Evolutionary conservation across 1,140 invertebrate genomes (phyloP), one percentile per base, ranked within the genome.

Genomic region (Cotesia typhae): DNA sequence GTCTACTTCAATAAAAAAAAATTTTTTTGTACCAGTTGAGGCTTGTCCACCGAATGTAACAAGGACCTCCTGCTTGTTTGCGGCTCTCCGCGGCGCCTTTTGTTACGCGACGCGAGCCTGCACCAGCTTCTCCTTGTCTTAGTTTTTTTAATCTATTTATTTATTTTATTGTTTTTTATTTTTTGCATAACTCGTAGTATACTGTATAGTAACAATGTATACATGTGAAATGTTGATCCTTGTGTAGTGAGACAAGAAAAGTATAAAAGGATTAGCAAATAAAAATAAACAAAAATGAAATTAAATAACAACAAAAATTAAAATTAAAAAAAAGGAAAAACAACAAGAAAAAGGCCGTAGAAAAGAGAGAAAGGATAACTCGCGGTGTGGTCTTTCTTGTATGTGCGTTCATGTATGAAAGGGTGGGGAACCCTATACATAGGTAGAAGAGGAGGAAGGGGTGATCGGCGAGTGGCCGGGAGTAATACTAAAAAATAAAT

Each of bases 61-160:
- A 70, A 70, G 57, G 68, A 70, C 57, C 68, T 63, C 41, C 60
- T 37, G 68, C 59, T 70, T 51, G 68, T 70, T 70, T 70, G 68
- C 53, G 38, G 57, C 51, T 36, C 59, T 17, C 38, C 35, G 68
- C 57, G 68, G 57, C 60, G 37, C 59, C 59, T 70, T 70, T 70
- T 63, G 68, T 61, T 63, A 60, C 47, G 60, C 60, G 68, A 70
- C 14, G 14, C 53, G 20, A 69, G 17, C 20, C 9, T 47, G 64
- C 35, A 38, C 28, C 14, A 36, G 38, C 41, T 66, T 28, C 51
- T 67, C 65, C 35, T 53, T 53, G 7, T 28, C 36, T 51, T 35
- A 53, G 7, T 53, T 20, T 14, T 55, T 28, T 10, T n/a, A 2
- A 28, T 28, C 28, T 28, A 28, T 28, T 28, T 28, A 28, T 28